Base-by-base conservation (phyloP, 2,797 vertebrate genomes). In the Philypnodon macrostomus region DNA sequence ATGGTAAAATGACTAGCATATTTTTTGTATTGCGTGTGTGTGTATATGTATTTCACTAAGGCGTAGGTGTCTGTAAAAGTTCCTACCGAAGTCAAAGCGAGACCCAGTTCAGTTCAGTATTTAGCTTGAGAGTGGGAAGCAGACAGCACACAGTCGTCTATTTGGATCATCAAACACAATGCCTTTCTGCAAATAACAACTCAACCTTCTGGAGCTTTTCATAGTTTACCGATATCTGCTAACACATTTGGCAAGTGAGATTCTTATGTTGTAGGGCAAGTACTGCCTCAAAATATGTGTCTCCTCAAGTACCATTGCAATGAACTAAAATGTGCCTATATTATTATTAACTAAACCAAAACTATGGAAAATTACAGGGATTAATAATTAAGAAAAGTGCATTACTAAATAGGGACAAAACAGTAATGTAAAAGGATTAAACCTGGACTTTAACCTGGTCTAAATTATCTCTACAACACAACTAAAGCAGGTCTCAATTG, bases 111-210 rank as follows among this genome's bases (percentile, higher is more conserved):
- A 35, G 53, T 47, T 68, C 59, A 61, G 41, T 59, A 46, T 68
- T 71, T 67, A 64, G 53, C 34, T 16, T 27, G 26, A 21, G 60
- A 65, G 60, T 65, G 51, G 67, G 70, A 55, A 56, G 61, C 33
- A 44, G 40, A 62, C 42, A 46, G 30, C 34, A 27, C 54, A 60
- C 47, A 62, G 11, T 44, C 45, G 19, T 58, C 63, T 71, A 58
- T 71, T 68, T 63, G 54, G 60, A 46, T 36, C 47, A 65, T 67
- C 40, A 51, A 77, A 70, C 23, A 44, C 16, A 55, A 39, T 15
- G 21, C 30, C 34, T 21, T 19, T 5, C 9, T 31, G 2, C 39
- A 47, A 31, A 53, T 64, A 47, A 57, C n/a, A n/a, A 29, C 45
- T 8, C 31, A 19, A 11, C 14, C 24, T 48, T 24, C 4, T 46